Evolutionary conservation across 2,113 vertebrate species (phyloP).

Genomic region (Oreocharis arfaki): DNA sequence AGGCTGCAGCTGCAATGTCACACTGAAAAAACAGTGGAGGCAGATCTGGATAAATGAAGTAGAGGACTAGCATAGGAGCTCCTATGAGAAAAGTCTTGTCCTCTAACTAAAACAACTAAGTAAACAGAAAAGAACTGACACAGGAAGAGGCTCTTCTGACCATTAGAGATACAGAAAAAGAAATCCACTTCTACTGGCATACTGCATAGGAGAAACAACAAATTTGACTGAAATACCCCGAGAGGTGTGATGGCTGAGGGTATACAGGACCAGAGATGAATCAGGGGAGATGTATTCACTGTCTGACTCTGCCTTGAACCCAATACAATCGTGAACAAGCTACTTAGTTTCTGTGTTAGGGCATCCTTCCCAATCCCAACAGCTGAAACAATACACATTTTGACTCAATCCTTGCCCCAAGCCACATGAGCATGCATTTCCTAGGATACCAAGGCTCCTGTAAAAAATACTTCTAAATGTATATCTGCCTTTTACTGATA

Average conservation of each 20-base stretch:
- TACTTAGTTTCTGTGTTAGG: background rate
- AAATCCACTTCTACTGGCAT: background rate
- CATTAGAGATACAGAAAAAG: background rate
- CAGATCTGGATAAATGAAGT: background rate
- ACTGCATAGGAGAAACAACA: background rate
- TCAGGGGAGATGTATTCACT: background rate
- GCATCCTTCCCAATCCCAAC: background rate
- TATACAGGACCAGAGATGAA: background rate
- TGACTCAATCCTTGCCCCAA: slow-evolving; percentile 1
- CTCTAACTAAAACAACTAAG: background rate
- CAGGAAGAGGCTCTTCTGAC: background rate
- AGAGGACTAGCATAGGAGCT: background rate
- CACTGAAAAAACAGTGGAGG: background rate
- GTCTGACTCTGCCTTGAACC: background rate
- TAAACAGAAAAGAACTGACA: background rate
- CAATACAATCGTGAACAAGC: fast-evolving
- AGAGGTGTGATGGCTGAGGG: background rate
- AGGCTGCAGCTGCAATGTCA: background rate
- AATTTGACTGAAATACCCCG: fast-evolving
- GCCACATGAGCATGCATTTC: background rate
- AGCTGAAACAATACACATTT: background rate
- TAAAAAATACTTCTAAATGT: slow-evolving; percentile 17
- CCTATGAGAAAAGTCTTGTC: background rate
- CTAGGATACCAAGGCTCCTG: background rate
- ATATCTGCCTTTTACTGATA: background rate